Evolutionary conservation across 2,888 invertebrate species (phyloP), one percentile per base, ranked within the genome.

Genomic region (Lithosia quadra): DNA sequence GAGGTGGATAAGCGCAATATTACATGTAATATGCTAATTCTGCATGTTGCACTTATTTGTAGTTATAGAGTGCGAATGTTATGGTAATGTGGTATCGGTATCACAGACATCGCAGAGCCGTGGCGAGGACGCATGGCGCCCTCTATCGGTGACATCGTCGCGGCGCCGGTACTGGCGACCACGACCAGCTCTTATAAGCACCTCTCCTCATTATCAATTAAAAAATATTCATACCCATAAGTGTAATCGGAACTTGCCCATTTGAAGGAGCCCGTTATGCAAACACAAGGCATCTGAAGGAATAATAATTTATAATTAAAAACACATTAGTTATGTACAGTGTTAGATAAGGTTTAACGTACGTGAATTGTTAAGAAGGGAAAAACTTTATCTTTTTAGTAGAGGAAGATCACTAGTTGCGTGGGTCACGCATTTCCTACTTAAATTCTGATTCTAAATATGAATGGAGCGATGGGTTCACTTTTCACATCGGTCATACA

Each of bases 31-130:
- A 58, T 33, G 33, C 33, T 58, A 58, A 15, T 49, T 49, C 49
- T 18, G 49, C 49, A 8, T n/a, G 49, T 49, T 18, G 11, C 55
- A 56, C 55, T 8, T 21, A 24, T 56, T 22, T 62, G 60, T 58
- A 71, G 77, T 83, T 85, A 79, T 82, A 80, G 84, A 84, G 88
- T 84, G 87, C 86, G 88, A 87, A 88, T 87, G 82, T 59, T 91
- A 93, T 94, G 92, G 89, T 92, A 94, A 94, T 94, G 87, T 82
- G 79, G 84, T 91, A 91, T 91, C 90, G 78, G 85, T 91, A 91
- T 91, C 90, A 89, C 84, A 86, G 87, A 92, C 89, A 93, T 93
- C 93, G 87, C 86, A 78, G 75, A 82, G 81, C 86, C 89, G 91
- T 91, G 92, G 91, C 91, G 85, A 79, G 80, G 80, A 75, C 74